Evolutionary conservation across 2,797 vertebrate species (phyloP).

Genomic region (Pogoniulus pusillus): DNA sequence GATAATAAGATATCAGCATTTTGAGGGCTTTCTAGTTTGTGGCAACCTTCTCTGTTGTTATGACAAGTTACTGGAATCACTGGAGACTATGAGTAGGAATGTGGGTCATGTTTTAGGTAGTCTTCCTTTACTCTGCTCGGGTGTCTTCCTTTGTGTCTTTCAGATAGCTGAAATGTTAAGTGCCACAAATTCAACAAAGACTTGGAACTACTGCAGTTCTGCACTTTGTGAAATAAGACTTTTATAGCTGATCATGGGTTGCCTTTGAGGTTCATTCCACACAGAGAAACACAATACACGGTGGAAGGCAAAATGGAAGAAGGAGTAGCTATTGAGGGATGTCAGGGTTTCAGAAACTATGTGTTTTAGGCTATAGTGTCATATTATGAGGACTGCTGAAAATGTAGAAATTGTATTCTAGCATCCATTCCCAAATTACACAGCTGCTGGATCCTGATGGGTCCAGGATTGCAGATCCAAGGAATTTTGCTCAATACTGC

Average conservation of each 20-base stretch:
- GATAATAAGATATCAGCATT: background rate
- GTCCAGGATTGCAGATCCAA: background rate
- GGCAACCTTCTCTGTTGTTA: background rate
- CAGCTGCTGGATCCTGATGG: background rate
- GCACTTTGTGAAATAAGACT: background rate
- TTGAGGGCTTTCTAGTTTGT: background rate
- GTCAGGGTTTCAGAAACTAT: background rate
- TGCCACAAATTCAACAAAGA: background rate
- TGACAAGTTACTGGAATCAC: background rate
- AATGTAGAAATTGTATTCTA: background rate
- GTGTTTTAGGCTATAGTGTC: background rate
- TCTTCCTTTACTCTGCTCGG: background rate
- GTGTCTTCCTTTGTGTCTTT: background rate
- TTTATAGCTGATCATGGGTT: background rate
- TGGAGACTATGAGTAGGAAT: background rate
- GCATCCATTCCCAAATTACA: background rate
- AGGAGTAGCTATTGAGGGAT: background rate
- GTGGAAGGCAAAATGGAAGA: background rate
- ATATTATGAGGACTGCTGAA: background rate
- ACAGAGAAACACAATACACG: background rate
- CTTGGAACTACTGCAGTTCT: background rate
- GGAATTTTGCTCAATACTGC: background rate
- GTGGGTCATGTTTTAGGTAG: background rate
- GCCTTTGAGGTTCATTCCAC: background rate
- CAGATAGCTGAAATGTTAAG: background rate